Conservation (phyloP, 2,888 invertebrate genomes). For the Xestia c-nigrum region DNA sequence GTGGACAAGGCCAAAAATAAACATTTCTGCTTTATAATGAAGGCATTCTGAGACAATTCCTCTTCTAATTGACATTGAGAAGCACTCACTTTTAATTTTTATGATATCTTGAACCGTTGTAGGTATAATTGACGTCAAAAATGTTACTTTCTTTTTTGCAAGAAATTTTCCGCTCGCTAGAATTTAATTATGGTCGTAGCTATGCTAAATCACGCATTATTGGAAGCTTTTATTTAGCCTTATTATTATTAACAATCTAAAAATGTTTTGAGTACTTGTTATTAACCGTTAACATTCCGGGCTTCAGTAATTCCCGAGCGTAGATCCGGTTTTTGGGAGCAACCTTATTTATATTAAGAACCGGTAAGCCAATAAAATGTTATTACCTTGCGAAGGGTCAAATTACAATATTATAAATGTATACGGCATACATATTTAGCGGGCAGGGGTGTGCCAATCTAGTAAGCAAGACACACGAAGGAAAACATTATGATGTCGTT, state of each 20-base stretch:
- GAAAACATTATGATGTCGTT: constrained; percentile 73
- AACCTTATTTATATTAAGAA: constrained; percentile 59
- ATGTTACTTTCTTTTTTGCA: constrained; percentile 53
- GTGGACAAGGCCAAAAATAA: constrained; percentile 30
- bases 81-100: constrained; percentile 56
- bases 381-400: constrained; percentile 59
- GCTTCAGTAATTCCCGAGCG: constrained; percentile 14
- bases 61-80: constrained; percentile 62
- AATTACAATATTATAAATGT: constrained; percentile 67
- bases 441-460: constrained; percentile 57
- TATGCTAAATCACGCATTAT: constrained; percentile 66
- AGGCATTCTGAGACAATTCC: constrained; percentile 48
- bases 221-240: constrained; percentile 58
- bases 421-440: constrained; percentile 62
- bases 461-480: constrained; percentile 62
- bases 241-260: constrained; percentile 56
- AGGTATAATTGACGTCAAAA: constrained; percentile 61
- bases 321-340: constrained; percentile 38
- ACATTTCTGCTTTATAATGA: constrained; percentile 48
- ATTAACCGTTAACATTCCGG: constrained; percentile 30
- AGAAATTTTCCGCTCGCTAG: constrained; percentile 54
- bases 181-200: constrained; percentile 66
- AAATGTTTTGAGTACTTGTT: constrained; percentile 46
- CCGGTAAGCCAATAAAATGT: constrained; percentile 56
- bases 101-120: constrained; percentile 60